Conservation (phyloP, 2,888 invertebrate species). For the Folsomia candida region DNA sequence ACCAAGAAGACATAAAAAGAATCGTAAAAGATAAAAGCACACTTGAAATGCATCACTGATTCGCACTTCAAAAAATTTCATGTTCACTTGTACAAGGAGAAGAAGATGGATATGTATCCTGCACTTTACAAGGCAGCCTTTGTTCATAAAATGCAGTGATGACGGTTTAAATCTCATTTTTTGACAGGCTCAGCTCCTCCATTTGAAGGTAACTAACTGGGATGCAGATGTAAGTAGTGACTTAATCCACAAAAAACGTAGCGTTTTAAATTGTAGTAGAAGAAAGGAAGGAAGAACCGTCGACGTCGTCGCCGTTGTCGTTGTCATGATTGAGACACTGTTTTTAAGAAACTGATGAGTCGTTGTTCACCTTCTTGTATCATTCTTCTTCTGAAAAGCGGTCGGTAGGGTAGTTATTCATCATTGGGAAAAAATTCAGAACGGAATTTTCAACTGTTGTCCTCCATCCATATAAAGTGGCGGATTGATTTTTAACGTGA, state of each 20-base stretch:
- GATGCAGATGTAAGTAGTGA: no score
- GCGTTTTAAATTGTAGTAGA: background rate
- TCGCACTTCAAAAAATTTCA: background rate
- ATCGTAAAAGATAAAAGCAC: constrained; percentile 5
- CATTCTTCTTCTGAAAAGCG: no score
- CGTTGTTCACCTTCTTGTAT: no score
- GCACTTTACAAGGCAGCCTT: background rate
- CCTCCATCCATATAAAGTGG: background rate
- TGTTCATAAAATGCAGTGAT: background rate
- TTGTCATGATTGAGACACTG: no score
- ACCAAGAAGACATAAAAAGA: background rate
- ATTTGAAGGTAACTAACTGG: no score
- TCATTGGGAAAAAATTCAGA: background rate
- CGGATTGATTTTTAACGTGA: background rate
- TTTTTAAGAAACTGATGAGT: no score
- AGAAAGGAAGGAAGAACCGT: background rate
- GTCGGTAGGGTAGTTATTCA: background rate
- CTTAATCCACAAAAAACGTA: background rate
- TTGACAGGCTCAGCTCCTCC: no score
- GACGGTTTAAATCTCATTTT: background rate
- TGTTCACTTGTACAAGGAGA: background rate
- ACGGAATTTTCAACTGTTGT: background rate
- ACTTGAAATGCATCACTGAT: constrained; percentile 5
- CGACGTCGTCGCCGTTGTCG: background rate
- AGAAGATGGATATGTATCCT: background rate